These are phyloP conservation scores for Heliconius cydno DNA, from an alignment of 2,888 invertebrate species.

Conservation along the genomic window DNA sequence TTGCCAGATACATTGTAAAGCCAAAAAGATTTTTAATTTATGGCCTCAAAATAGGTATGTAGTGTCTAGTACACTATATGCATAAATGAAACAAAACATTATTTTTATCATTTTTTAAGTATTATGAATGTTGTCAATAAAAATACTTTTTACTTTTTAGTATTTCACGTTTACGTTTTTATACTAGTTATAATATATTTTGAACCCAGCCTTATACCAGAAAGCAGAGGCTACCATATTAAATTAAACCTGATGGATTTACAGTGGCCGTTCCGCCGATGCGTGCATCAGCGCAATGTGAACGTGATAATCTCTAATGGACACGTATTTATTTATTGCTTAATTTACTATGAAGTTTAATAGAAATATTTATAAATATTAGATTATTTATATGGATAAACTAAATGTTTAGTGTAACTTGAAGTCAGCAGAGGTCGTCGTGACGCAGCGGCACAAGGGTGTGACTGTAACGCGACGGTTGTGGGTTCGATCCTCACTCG, in stretches of 20 bases:
- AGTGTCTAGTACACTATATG: no score
- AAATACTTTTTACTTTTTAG: no score
- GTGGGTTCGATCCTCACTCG: no score
- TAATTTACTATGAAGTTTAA: neutral
- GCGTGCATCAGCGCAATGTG: constrained; percentile 20
- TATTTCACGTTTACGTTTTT: no score
- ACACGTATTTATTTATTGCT: constrained; percentile 27
- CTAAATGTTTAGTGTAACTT: neutral
- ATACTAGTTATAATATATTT: neutral
- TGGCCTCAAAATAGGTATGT: no score
- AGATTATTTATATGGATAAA: neutral
- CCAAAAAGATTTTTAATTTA: no score
- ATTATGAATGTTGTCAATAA: no score
- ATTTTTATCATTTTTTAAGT: no score
- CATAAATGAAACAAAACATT: no score
- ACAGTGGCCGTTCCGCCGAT: constrained; percentile 14
- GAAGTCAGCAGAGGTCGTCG: no score
- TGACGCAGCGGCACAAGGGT: no score
- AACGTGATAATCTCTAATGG: constrained; percentile 32
- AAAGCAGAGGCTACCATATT: constrained; percentile 25
- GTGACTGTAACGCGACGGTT: no score
- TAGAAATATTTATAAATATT: neutral
- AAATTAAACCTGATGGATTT: constrained; percentile 29
- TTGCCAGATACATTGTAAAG: neutral
- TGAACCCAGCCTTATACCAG: constrained; percentile 17